A percentile compares a stretch with the other conserved stretches of the same genome.
Conservation (phyloP, 2,888 invertebrate species). For the Cyaniris semiargus region DNA sequence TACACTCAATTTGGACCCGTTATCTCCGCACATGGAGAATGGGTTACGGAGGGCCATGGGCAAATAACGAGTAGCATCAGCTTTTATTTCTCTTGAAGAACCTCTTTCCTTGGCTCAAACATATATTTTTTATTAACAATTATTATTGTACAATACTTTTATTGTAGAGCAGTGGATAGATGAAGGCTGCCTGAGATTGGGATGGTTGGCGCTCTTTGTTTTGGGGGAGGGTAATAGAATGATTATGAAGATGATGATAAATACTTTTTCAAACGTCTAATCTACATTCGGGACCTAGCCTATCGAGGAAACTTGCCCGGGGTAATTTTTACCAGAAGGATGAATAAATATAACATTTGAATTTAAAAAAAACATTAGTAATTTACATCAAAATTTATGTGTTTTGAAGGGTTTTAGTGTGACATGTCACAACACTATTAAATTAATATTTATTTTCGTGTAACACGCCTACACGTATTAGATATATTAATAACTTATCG, state of each 20-base stretch:
- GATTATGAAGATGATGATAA: too few species aligned
- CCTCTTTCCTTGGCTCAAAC: neutral
- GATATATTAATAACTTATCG: conserved; percentile 13
- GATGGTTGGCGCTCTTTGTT: too few species aligned
- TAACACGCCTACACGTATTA: neutral
- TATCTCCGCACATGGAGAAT: conserved; percentile 26
- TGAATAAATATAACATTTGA: neutral
- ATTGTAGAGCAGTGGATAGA: too few species aligned
- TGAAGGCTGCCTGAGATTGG: too few species aligned
- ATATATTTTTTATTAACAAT: too few species aligned
- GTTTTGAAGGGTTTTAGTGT: neutral
- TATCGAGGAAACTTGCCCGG: too few species aligned
- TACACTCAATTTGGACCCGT: conserved; percentile 26
- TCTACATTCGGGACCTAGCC: too few species aligned
- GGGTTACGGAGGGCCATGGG: conserved; percentile 18
- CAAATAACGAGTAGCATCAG: neutral
- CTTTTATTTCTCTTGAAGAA: neutral
- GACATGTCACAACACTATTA: conserved; percentile 1
- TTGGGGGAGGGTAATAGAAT: too few species aligned
- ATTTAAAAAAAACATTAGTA: too few species aligned
- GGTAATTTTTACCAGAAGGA: neutral
- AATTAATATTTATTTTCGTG: conserved; percentile 2
- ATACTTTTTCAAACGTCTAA: too few species aligned
- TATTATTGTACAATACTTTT: too few species aligned
- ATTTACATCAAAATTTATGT: too few species aligned